A percentile compares a stretch with the other conserved stretches of the same genome.
Conservation (phyloP, 2,888 invertebrate species). For the Drosophila paranaensis region DNA sequence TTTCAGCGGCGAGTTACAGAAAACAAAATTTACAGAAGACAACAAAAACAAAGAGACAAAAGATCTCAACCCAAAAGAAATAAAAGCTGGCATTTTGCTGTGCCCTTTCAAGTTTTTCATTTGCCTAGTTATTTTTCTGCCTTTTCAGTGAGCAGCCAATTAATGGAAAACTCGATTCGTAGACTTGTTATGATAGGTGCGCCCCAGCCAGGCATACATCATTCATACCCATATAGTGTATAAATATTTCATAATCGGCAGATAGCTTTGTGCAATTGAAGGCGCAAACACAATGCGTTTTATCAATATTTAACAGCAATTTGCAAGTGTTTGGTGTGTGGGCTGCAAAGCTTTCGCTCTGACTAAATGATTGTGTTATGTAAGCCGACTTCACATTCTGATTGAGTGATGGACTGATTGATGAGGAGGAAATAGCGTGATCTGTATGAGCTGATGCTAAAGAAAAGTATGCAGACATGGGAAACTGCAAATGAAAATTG, state of each 20-base stretch:
- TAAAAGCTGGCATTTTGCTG: conserved; percentile 45
- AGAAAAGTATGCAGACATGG: too few species aligned
- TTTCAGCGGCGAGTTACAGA: conserved; percentile 43
- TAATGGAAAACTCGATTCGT: conserved; percentile 25
- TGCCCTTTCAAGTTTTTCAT: conserved; percentile 49
- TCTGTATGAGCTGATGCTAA: background rate
- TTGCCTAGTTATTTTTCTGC: conserved; percentile 14
- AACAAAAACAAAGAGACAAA: conserved; percentile 25
- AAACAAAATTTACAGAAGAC: background rate
- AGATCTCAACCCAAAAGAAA: conserved; percentile 36
- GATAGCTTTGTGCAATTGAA: conserved; percentile 47
- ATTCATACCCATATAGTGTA: conserved; percentile 9
- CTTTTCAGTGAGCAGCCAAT: conserved; percentile 43
- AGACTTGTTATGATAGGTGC: conserved; percentile 50
- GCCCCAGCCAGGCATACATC: conserved; percentile 56
- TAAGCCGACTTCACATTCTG: background rate
- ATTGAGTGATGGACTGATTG: conserved; percentile 1
- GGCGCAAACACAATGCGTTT: conserved; percentile 28
- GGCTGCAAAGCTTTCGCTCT: conserved; percentile 1
- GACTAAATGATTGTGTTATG: background rate
- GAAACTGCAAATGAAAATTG: too few species aligned
- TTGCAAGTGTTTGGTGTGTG: conserved; percentile 35
- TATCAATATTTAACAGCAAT: conserved; percentile 38
- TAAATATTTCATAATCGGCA: conserved; percentile 54
- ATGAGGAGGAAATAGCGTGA: background rate